A percentile compares a stretch with the other conserved stretches of the same genome.
Evolutionary conservation across 2,113 vertebrate genomes (phyloP).

Genomic region (Siniperca chuatsi): DNA sequence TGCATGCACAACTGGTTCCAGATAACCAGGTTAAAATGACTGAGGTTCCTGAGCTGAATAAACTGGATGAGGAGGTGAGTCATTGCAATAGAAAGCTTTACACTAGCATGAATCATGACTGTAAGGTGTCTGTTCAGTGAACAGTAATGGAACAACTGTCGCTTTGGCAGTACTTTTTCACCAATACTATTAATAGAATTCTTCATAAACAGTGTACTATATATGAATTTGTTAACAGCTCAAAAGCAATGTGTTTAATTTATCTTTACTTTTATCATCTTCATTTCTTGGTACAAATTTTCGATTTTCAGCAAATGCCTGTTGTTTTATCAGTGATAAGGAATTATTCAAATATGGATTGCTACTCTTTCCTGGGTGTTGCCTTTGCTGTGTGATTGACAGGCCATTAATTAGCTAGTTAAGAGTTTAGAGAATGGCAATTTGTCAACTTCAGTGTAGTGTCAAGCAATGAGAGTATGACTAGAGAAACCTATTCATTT

Average conservation of each 20-base stretch:
- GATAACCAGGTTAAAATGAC: slow-evolving; percentile 27
- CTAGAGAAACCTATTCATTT: background rate
- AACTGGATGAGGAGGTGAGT: slow-evolving; percentile 7
- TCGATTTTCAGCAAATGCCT: background rate
- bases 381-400: slow-evolving; percentile 5
- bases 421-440: background rate
- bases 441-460: slow-evolving; percentile 5
- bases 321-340: background rate
- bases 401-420: slow-evolving; percentile 24
- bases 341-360: background rate
- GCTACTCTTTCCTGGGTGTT: background rate
- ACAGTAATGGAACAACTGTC: background rate
- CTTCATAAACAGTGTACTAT: background rate
- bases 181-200: background rate
- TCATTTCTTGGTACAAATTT: background rate
- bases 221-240: background rate
- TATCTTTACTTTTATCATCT: background rate
- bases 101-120: background rate
- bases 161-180: background rate
- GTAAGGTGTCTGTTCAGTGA: background rate
- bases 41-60: background rate
- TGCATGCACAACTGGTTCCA: slow-evolving; percentile 14
- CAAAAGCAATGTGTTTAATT: background rate
- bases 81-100: slow-evolving; percentile 6
- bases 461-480: background rate